A percentile compares a stretch with the other conserved stretches of the same genome.
Conservation (phyloP, 2,797 vertebrate genomes). For the Lagocephalus sceleratus region DNA sequence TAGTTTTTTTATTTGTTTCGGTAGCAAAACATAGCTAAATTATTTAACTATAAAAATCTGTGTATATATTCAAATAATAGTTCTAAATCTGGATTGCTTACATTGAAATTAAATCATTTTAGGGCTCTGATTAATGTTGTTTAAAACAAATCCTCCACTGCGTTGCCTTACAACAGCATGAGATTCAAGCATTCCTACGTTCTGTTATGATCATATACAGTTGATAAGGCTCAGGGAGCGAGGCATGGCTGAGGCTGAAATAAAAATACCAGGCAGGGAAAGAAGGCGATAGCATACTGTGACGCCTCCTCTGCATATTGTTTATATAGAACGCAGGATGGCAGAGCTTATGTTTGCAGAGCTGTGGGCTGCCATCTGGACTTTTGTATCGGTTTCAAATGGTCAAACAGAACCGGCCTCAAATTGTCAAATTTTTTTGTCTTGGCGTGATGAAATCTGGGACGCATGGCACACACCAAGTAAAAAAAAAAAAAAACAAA, state of each 20-base stretch:
- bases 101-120: too few relatives aligned
- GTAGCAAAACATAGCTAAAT: too few relatives aligned
- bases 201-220: conserved; percentile 3
- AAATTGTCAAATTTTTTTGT: too few relatives aligned
- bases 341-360: conserved; percentile 19
- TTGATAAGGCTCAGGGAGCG: conserved; percentile 16
- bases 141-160: too few relatives aligned
- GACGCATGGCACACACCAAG: not conserved
- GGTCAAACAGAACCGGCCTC: too few relatives aligned
- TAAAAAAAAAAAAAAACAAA: not conserved
- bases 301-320: conserved; percentile 25
- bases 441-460: too few relatives aligned
- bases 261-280: conserved; percentile 19
- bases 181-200: conserved; percentile 4
- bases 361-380: conserved; percentile 4
- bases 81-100: too few relatives aligned
- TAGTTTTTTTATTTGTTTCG: too few relatives aligned
- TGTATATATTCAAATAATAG: too few relatives aligned
- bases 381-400: not conserved
- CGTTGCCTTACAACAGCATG: too few relatives aligned
- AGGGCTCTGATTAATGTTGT: too few relatives aligned
- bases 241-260: conserved; percentile 16
- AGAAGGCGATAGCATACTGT: conserved; percentile 9
- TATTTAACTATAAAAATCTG: too few relatives aligned
- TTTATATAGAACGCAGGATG: not conserved